Evolutionary conservation across 2,113 vertebrate genomes (phyloP), one percentile per base, ranked within the genome.

Genomic region (Apeltes quadracus): DNA sequence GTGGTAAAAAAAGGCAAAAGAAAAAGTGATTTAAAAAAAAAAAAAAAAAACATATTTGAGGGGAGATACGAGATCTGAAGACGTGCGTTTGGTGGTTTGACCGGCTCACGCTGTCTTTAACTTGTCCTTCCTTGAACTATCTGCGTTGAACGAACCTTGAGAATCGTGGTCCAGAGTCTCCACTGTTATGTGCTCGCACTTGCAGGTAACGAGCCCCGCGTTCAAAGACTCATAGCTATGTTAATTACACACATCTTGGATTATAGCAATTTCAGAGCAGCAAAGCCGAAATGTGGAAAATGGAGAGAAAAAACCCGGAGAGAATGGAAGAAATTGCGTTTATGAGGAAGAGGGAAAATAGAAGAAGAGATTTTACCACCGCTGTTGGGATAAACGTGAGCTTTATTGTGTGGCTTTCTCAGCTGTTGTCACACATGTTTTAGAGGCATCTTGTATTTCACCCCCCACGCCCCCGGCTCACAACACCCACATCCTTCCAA

Each of bases 41-140:
- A n/a, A n/a, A n/a, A n/a, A n/a, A n/a, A n/a, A n/a, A n/a, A n/a
- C n/a, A n/a, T n/a, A n/a, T n/a, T n/a, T n/a, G n/a, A n/a, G n/a
- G n/a, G n/a, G n/a, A n/a, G n/a, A n/a, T n/a, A n/a, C n/a, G n/a
- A 34, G 6, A 34, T 34, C 32, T 34, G 32, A 34, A 34, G 32
- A 34, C 32, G 18, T 76, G 46, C 55, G 56, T 67, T 62, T 69
- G 77, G 72, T n/a, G 29, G 29, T 32, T 32, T 32, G 3, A 32
- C 29, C 29, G 29, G 29, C 75, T 51, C n/a, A 55, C 39, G 62
- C 56, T 43, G 55, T 66, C 69, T 79, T 34, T 61, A 67, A 66
- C 53, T 68, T 84, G 81, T 91, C 79, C 89, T 90, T 90, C 89
- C 89, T 87, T 88, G 83, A 58, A 88, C 80, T 76, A 86, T 62